Percentiles rank a stretch among this genome's conserved stretches.
Evolutionary conservation across 2,797 vertebrate species (phyloP).

Genomic region (Sebastes aleutianus): DNA sequence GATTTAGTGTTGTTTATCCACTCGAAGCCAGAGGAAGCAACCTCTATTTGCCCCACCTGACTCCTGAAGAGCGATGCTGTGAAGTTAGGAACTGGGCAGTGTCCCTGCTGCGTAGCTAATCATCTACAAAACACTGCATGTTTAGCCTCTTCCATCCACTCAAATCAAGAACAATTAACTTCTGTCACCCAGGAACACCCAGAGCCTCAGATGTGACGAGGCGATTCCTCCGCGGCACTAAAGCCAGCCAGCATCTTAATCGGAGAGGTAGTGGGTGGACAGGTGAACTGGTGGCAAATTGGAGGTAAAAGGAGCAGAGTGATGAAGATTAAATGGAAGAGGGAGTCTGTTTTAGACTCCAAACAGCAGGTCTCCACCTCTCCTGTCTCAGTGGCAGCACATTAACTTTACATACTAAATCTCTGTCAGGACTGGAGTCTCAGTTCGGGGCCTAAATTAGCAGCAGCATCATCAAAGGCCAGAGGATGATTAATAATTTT

Average conservation of each 20-base stretch:
- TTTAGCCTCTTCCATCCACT: slow-evolving; percentile 11
- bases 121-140: background rate
- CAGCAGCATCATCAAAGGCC: slow-evolving; percentile 47
- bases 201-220: background rate
- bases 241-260: slow-evolving; percentile 12
- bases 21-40: background rate
- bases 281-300: background rate
- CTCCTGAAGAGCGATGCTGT: background rate
- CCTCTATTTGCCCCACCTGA: background rate
- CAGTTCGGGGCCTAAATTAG: slow-evolving; percentile 57
- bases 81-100: background rate
- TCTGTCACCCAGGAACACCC: background rate
- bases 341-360: slow-evolving; percentile 34
- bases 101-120: slow-evolving; percentile 28
- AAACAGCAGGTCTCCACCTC: slow-evolving; percentile 34
- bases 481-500: slow-evolving; percentile 50
- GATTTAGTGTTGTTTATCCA: background rate
- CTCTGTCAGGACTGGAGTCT: slow-evolving; percentile 38
- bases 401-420: slow-evolving; percentile 51
- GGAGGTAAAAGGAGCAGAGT: background rate
- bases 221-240: background rate
- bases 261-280: background rate
- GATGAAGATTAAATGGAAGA: slow-evolving; percentile 14
- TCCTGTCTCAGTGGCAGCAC: background rate
- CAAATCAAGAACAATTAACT: slow-evolving; percentile 1